Evolutionary conservation across 2,888 invertebrate genomes (phyloP), one percentile per base, ranked within the genome.

Genomic region (Barypeithes pellucidus): DNA sequence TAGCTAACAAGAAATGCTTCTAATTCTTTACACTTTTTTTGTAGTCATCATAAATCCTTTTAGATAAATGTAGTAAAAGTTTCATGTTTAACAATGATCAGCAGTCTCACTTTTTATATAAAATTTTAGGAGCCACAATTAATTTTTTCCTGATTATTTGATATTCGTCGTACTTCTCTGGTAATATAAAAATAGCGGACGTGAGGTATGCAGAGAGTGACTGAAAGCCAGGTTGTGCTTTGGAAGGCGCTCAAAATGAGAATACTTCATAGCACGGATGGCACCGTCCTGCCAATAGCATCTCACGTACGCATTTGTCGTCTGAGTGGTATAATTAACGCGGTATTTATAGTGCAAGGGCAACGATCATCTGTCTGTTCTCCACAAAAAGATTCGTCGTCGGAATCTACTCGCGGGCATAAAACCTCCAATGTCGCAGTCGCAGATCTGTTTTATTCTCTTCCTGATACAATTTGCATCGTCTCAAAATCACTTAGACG

Each of bases 391-490:
- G 69, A 67, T 62, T 24, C 16, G 45, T 43, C 29, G 57, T 57
- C 67, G 59, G 39, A 43, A 43, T 57, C 43, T 43, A 33, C 41
- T 67, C 39, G 54, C 33, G 16, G 43, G 57, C 67, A 43, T 67
- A 57, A 62, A 52, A 66, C 71, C 50, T 50, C 36, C 33, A 47
- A 54, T 45, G 16, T 59, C 65, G 39, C 20, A 33, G 57, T 63
- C 47, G 57, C 63, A 59, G 65, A 65, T 71, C 70, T 59, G 36
- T 72, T 72, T 66, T 66, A 76, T 78, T 82, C 82, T 82, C 83
- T 85, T 84, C 84, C 83, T 83, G 85, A 84, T 85, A 84, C 84
- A 85, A 85, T 85, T 85, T 85, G 85, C 85, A 85, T 85, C 84
- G 84, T 82, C 83, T 82, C 82, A 81, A 83, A 85, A 85, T 85